Evolutionary conservation across 2,113 vertebrate genomes (phyloP), one percentile per base, ranked within the genome.

Genomic region (Polypterus bichir): DNA sequence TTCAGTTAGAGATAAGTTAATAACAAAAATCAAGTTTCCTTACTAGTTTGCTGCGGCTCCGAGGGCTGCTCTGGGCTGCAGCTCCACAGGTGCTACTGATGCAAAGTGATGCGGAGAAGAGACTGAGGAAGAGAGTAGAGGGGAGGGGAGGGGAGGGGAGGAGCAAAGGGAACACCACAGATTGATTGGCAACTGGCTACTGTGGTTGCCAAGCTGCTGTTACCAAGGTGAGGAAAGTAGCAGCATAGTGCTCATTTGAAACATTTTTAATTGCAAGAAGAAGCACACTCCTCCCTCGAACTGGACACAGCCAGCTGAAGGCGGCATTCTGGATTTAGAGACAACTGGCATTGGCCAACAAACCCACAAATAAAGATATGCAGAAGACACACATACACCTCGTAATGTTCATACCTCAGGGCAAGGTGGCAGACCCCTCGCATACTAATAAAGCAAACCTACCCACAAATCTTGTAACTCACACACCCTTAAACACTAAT

Each of bases 121-220:
- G 27, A 27, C 27, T 27, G 27, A 27, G 27, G 56, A 45, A 44
- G 7, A 51, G 44, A 58, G 48, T 10, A 5, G 7, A n/a, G 49
- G 49, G 45, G 52, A 6, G 6, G 11, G n/a, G 71, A 49, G 65
- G 68, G 70, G 68, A 27, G 44, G 66, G 59, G 6, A 65, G 62
- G 67, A 48, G 66, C 59, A 63, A 61, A 61, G 70, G 68, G 70
- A 62, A 68, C 71, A 65, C 67, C 71, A 64, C 62, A 72, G 59
- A 69, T 73, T 68, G 74, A 73, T 71, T 57, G 70, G 64, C 62
- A 62, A 68, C 71, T 67, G 60, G 6, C 49, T 27, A 27, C 47
- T 53, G 46, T 46, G 49, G 80, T 85, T 85, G 76, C 77, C 69
- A 70, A 68, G 82, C 74, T 64, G 79, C 69, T 2, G 78, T 82